phyloP scores from a whole-genome alignment of 1,140 invertebrate species.

The Heterodera carotae region DNA sequence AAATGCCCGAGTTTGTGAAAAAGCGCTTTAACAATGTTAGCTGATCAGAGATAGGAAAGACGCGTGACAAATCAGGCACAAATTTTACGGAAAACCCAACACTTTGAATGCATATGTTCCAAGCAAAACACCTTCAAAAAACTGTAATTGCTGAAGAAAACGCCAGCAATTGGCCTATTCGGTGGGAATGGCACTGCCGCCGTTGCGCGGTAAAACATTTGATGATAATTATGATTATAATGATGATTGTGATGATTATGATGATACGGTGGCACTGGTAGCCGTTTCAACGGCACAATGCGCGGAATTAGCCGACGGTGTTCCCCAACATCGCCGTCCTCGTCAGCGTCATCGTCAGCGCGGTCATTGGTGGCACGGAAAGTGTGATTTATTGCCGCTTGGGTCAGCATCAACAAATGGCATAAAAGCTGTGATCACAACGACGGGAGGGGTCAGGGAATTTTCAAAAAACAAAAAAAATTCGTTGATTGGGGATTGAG shows the following conservation, averaged over 20 bases:
- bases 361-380: background rate
- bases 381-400: background rate
- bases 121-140: constrained; percentile 14
- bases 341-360: background rate
- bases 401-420: background rate
- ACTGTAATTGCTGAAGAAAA: constrained; percentile 19
- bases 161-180: constrained; percentile 12
- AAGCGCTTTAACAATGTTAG: no score
- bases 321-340: background rate
- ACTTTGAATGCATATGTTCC: background rate
- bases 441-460: no score
- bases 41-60: no score
- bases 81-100: background rate
- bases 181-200: background rate
- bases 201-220: background rate
- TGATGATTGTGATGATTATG: no score
- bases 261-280: no score
- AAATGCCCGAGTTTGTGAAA: no score
- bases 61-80: background rate
- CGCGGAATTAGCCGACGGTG: background rate
- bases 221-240: background rate
- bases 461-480: no score
- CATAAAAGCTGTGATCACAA: no score
- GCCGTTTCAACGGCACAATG: background rate
- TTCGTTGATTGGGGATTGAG: no score